Base-by-base conservation (phyloP, 2,888 invertebrate species). In the Blera fallax region DNA sequence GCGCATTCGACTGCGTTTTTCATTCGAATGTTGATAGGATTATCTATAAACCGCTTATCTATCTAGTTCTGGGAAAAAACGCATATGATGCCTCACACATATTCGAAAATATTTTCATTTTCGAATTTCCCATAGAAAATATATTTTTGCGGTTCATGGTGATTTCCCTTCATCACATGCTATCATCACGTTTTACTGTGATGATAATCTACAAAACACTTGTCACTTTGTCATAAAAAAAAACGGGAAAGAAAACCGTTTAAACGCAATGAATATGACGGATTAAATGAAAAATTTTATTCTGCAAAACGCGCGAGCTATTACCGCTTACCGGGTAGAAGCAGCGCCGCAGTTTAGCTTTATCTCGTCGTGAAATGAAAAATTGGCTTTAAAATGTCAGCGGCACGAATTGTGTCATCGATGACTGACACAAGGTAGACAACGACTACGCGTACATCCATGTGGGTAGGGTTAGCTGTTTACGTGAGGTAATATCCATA, bases 301-400 rank as follows among this genome's bases (percentile, higher is more conserved):
- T 45, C n/a, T 16, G 8, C 24, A 16, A 43, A 56, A 69, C 43
- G 43, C 21, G 43, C 40, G 14, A 11, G 45, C 32, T 24, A n/a
- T 54, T 32, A 10, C 11, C 34, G 37, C 3, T 3, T 32, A 1
- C 3, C 34, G 21, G 50, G n/a, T 37, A 8, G 56, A 14, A 11
- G 27, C 16, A 8, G 4, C 2, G 48, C 43, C 10, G 14, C 34
- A 24, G 8, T 58, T 70, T 34, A 14, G 32, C 56, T 72, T 70
- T 60, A 72, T 72, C 60, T 58, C 34, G 60, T 37, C 60, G 16
- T 34, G 48, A 48, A 60, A 60, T 37, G 56, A 56, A 56, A 70
- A 56, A 56, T 56, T 72, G 60, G 14, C 72, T 37, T 72, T 72
- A 48, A 72, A 60, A 58, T 58, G 72, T 72, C 60, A 34, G 14